Evolutionary conservation across 2,888 invertebrate species (phyloP).

Genomic region (Papilio gigon): DNA sequence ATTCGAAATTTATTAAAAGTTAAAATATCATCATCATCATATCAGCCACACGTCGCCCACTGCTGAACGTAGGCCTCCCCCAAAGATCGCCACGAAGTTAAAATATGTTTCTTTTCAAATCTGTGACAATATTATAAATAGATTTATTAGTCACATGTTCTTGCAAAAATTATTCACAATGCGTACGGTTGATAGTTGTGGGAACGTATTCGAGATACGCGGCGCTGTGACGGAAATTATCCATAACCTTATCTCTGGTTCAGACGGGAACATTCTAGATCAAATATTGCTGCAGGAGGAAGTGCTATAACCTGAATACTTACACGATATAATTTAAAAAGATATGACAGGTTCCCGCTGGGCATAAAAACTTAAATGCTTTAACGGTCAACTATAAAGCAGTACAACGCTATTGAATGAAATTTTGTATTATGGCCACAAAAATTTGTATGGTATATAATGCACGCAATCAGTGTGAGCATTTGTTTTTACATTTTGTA

Average conservation of each 20-base stretch:
- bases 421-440: background rate
- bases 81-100: too few relatives aligned
- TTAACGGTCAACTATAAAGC: background rate
- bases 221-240: slow-evolving; percentile 49
- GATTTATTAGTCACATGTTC: slow-evolving; percentile 1
- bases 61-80: too few relatives aligned
- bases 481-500: too few relatives aligned
- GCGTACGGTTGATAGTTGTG: slow-evolving; percentile 48
- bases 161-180: slow-evolving; percentile 44
- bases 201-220: slow-evolving; percentile 46
- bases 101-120: background rate
- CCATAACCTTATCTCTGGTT: slow-evolving; percentile 42
- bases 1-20: too few relatives aligned
- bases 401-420: too few relatives aligned
- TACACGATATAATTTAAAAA: slow-evolving; percentile 6
- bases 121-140: slow-evolving; percentile 3
- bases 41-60: too few relatives aligned
- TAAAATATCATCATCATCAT: too few relatives aligned
- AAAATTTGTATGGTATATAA: background rate
- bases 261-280: slow-evolving; percentile 26
- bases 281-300: slow-evolving; percentile 32
- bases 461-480: background rate
- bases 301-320: slow-evolving; percentile 28
- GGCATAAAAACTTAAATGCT: background rate
- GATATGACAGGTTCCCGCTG: background rate